Evolutionary conservation across 2,888 invertebrate species (phyloP), one percentile per base, ranked within the genome.

Genomic region (Chirona hameri): DNA sequence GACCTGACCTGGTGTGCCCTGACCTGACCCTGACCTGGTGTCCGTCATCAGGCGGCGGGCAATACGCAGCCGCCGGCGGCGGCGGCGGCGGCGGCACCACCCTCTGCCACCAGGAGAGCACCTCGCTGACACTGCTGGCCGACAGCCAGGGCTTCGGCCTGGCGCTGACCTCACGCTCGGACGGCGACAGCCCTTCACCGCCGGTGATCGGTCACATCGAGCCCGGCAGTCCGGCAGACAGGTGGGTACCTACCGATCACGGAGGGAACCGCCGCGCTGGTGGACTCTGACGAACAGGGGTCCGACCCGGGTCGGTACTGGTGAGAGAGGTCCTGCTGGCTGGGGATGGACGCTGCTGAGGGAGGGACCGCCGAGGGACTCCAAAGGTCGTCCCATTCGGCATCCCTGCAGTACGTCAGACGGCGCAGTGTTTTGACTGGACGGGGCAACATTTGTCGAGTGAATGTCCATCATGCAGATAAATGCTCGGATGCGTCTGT

Each of bases 191-290:
- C 52, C 83, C 87, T 18, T 86, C 87, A 27, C 87, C 88, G 3
- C 89, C 89, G 48, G 86, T 91, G 69, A 89, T 92, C 76, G 88
- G 89, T 4, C 87, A 89, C 85, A 89, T 92, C 79, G 89, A 89
- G 79, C 89, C 89, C 0, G 90, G 90, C 84, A 90, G 91, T 57
- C 90, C 91, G 46, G 91, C 91, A 24, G 91, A 91, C 86, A 90
- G 90, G 91, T 91, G 60, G n/a, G 60, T 60, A 52, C 7, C 52
- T 7, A n/a, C 14, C 10, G 52, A 7, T 14, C 10, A 52, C 52
- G 52, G 57, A 12, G 57, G 57, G 57, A 18, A 57, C 14, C 14
- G 57, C 3, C 48, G 48, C 9, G 12, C 7, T 48, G n/a, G 21
- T 9, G 57, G 57, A 12, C 3, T 12, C 14, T 18, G 57, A 18